Percentiles rank a stretch among this genome's conserved stretches.
Conservation (phyloP, 2,797 vertebrate species). For the Siniperca obscura region DNA sequence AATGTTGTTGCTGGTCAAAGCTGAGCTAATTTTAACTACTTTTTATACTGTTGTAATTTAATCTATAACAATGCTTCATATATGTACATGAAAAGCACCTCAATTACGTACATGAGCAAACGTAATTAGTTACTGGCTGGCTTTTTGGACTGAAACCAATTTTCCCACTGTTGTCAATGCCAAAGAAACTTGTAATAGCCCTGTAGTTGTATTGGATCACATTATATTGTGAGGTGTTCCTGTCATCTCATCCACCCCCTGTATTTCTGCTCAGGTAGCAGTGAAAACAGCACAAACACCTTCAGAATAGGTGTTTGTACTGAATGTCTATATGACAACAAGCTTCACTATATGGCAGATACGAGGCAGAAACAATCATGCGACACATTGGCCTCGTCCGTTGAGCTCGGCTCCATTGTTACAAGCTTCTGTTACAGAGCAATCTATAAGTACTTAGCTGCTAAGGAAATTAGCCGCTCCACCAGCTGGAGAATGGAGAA, state of each 20-base stretch:
- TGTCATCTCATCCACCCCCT: background rate
- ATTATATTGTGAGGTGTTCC: background rate
- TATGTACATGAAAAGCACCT: background rate
- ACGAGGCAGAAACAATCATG: slow-evolving; percentile 70
- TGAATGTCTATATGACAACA: slow-evolving; percentile 16
- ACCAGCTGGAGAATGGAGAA: slow-evolving; percentile 80
- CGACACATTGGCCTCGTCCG: slow-evolving; percentile 62
- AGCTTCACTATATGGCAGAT: slow-evolving; percentile 52
- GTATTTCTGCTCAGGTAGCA: background rate
- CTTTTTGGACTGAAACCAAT: background rate
- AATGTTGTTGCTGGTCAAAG: background rate
- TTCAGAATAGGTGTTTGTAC: too few relatives aligned
- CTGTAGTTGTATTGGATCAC: background rate
- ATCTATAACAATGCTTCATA: background rate
- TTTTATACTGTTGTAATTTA: background rate
- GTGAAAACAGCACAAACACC: background rate
- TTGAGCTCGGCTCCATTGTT: slow-evolving; percentile 35
- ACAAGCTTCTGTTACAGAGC: slow-evolving; percentile 71
- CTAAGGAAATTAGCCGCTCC: slow-evolving; percentile 84
- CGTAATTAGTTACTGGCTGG: slow-evolving; percentile 2
- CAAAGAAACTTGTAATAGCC: background rate
- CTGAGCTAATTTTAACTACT: background rate
- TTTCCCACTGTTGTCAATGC: background rate
- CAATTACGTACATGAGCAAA: background rate
- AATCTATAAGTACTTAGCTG: slow-evolving; percentile 81